phyloP scores from a whole-genome alignment of 1,140 invertebrate species.

The Bilobella aurantiaca region DNA sequence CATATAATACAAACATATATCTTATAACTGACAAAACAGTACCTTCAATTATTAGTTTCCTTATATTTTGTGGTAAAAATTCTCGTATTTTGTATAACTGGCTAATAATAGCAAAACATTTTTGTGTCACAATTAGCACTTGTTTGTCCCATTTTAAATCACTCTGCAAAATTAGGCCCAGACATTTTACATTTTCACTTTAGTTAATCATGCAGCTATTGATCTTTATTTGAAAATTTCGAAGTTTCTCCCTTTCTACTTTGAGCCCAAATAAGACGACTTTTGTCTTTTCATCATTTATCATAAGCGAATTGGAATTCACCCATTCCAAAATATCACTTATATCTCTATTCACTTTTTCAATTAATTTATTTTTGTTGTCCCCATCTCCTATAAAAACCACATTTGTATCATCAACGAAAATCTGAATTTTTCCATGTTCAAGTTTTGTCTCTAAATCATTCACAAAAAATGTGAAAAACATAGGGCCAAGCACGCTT shows the following conservation, averaged over 20 bases:
- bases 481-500: slow-evolving; percentile 4
- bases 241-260: background rate
- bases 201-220: background rate
- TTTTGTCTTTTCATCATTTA: slow-evolving; percentile 1
- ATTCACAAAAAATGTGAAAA: slow-evolving; percentile 17
- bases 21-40: too few relatives aligned
- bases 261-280: background rate
- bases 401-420: slow-evolving; percentile 15
- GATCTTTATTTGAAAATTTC: background rate
- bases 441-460: background rate
- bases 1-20: too few relatives aligned
- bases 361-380: background rate
- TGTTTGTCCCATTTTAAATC: background rate
- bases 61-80: too few relatives aligned
- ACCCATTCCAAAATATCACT: background rate
- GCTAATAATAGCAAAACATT: too few relatives aligned
- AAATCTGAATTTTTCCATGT: background rate
- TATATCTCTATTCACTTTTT: background rate
- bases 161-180: background rate
- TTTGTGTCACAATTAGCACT: background rate
- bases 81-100: too few relatives aligned
- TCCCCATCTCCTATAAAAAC: background rate
- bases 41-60: too few relatives aligned
- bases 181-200: background rate
- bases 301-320: background rate